Conservation (phyloP, 2,797 vertebrate species). For the Zenarchopterus dispar region DNA sequence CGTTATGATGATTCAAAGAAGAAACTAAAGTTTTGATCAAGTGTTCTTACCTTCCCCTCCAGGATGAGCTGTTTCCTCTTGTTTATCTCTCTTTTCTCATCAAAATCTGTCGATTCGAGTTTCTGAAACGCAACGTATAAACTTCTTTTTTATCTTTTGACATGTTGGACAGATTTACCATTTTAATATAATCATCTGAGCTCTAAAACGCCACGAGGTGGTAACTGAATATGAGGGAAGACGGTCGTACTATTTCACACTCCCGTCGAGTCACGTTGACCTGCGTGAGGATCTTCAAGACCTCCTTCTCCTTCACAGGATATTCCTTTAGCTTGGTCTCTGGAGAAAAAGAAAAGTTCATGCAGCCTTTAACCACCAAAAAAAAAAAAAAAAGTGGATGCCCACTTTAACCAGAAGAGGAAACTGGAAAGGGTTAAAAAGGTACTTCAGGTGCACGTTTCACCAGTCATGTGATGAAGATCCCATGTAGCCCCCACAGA, state of each 20-base stretch:
- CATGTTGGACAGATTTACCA: no score
- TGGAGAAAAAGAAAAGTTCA: conserved; percentile 48
- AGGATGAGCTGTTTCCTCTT: conserved; percentile 96
- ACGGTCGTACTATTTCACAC: conserved; percentile 89
- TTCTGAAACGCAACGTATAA: conserved; percentile 76
- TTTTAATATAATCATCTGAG: no score
- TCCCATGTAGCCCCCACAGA: no score
- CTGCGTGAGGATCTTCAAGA: conserved; percentile 92
- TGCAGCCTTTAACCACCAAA: background rate
- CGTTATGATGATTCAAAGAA: background rate
- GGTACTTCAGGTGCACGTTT: no score
- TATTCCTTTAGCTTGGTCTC: conserved; percentile 90
- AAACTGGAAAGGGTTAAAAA: no score
- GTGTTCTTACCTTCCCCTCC: conserved; percentile 88
- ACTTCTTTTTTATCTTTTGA: no score
- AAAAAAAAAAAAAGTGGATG: no score
- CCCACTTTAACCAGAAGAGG: no score
- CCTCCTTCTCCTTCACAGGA: conserved; percentile 83
- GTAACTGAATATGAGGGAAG: background rate
- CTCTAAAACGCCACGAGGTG: background rate
- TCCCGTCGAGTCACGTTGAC: conserved; percentile 92
- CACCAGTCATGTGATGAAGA: no score
- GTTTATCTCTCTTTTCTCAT: conserved; percentile 96
- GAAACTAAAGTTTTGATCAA: background rate
- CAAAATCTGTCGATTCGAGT: conserved; percentile 92